Conservation (phyloP, 2,797 vertebrate species). For the Salarias fasciatus region DNA sequence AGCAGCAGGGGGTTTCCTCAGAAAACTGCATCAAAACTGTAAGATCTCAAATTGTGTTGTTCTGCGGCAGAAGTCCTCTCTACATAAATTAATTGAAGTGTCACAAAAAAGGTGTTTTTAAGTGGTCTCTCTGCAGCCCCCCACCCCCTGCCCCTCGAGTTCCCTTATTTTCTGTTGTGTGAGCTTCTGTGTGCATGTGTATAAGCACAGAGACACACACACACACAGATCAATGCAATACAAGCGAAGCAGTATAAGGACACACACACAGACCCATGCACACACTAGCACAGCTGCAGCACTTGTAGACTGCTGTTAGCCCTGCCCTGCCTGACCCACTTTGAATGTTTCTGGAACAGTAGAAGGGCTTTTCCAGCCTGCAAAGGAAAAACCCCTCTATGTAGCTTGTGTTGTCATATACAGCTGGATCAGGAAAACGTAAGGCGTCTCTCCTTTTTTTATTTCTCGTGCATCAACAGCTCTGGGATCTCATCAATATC, state of each 20-base stretch:
- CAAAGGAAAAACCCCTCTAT: constrained; percentile 45
- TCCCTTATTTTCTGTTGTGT: constrained; percentile 45
- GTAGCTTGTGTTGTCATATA: constrained; percentile 45
- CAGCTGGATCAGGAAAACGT: constrained; percentile 20
- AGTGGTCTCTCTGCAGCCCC: constrained; percentile 14
- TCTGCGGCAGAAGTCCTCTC: constrained; percentile 40
- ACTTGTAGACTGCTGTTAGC: constrained; percentile 73
- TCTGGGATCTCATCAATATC: constrained; percentile 40
- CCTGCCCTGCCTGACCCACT: constrained; percentile 82
- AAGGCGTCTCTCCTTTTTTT: not conserved
- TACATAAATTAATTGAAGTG: constrained; percentile 43
- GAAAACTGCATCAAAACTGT: constrained; percentile 41
- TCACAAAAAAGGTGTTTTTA: constrained; percentile 33
- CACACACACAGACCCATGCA: constrained; percentile 24
- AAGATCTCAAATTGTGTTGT: constrained; percentile 34
- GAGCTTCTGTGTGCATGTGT: constrained; percentile 10
- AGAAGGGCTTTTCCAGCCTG: constrained; percentile 80
- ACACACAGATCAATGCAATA: constrained; percentile 32
- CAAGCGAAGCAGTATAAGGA: constrained; percentile 32
- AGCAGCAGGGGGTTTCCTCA: constrained; percentile 57
- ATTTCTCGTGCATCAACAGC: constrained; percentile 29
- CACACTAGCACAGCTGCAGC: constrained; percentile 43
- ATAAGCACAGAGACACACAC: constrained; percentile 16
- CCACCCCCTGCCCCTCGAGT: constrained; percentile 2
- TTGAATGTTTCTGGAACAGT: constrained; percentile 78